These are phyloP conservation scores for Pampusana beccarii DNA, from an alignment of 2,113 vertebrate genomes.

Conservation along the genomic window DNA sequence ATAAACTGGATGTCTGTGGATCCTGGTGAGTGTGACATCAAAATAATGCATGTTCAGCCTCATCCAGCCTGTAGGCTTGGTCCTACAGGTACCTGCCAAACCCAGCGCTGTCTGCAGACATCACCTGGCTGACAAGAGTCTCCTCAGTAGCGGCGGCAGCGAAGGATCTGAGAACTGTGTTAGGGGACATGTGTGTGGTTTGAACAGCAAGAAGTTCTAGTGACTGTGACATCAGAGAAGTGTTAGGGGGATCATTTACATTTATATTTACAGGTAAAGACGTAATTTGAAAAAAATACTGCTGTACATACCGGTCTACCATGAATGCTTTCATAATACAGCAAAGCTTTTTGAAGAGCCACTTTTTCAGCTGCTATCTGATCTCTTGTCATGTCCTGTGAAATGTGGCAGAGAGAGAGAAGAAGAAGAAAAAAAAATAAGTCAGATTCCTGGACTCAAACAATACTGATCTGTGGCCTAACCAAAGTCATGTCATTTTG, in stretches of 20 bases:
- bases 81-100: not conserved
- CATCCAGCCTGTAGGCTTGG: not conserved
- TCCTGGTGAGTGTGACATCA: not conserved
- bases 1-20: not conserved
- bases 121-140: not conserved
- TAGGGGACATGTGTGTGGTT: not conserved
- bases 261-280: not conserved
- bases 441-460: not conserved
- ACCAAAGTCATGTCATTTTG: not conserved
- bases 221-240: not conserved
- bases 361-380: slow-evolving; percentile 93
- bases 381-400: slow-evolving; percentile 96
- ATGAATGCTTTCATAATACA: slow-evolving; percentile 93
- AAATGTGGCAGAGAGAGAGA: slow-evolving; percentile 1
- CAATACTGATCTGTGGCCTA: not conserved
- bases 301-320: slow-evolving; percentile 87
- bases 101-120: not conserved
- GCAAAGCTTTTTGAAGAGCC: slow-evolving; percentile 91
- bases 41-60: not conserved
- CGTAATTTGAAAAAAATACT: not conserved
- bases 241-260: not conserved
- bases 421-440: not conserved
- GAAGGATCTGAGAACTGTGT: not conserved
- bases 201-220: not conserved
- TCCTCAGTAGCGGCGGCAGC: not conserved